Evolutionary conservation across 2,888 invertebrate genomes (phyloP).

Genomic region (Caenorhabditis virilis): DNA sequence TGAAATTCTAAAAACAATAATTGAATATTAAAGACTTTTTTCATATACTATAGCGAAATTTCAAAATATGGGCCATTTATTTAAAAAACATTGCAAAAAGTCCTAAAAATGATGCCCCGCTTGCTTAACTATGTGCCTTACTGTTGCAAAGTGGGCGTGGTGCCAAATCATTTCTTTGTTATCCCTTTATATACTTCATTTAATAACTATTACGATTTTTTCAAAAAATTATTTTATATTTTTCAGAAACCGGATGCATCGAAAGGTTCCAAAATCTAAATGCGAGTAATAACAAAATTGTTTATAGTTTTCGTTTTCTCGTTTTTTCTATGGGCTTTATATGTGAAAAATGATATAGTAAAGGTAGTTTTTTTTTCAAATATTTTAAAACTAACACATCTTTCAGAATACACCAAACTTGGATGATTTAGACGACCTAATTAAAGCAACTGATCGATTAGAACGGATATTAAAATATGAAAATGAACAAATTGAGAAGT

Average conservation of each 20-base stretch:
- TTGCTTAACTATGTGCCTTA: too few species aligned
- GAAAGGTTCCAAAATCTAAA: constrained; percentile 13
- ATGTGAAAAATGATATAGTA: constrained; percentile 27
- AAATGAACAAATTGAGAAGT: constrained; percentile 14
- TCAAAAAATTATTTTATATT: background rate
- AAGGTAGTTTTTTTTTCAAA: constrained; percentile 16
- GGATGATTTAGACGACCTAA: constrained; percentile 25
- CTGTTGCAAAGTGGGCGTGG: constrained; percentile 10
- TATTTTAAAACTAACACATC: background rate
- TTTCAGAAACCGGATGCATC: constrained; percentile 22
- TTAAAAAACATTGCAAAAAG: too few species aligned
- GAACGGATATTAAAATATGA: constrained; percentile 28
- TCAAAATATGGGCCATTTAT: too few species aligned
- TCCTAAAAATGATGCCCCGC: too few species aligned
- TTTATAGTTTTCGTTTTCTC: constrained; percentile 19
- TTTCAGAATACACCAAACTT: constrained; percentile 15
- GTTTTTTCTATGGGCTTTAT: constrained; percentile 29
- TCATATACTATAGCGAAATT: too few species aligned
- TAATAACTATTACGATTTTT: background rate
- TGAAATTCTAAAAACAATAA: too few species aligned
- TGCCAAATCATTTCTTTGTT: constrained; percentile 6
- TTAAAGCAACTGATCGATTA: constrained; percentile 15
- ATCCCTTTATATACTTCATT: constrained; percentile 8
- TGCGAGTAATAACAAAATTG: constrained; percentile 33
- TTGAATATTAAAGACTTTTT: too few species aligned